phyloP scores from a whole-genome alignment of 1,140 invertebrate genomes.

The Centruroides vittatus region DNA sequence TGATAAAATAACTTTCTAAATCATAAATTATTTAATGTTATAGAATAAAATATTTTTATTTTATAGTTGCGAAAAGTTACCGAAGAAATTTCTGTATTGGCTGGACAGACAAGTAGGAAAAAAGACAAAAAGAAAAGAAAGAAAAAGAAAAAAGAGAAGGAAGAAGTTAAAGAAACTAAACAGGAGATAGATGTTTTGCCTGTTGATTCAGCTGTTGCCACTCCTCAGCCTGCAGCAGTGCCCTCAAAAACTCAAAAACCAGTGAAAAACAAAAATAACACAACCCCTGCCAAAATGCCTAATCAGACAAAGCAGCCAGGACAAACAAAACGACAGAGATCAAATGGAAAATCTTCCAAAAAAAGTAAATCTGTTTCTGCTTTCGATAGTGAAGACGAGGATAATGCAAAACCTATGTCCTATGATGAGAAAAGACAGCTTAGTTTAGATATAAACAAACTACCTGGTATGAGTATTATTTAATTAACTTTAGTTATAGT shows the following conservation, averaged over 20 bases:
- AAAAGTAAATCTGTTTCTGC: constrained; percentile 14
- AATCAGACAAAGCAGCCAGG: constrained; percentile 18
- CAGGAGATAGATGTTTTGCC: background rate
- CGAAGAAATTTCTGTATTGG: constrained; percentile 14
- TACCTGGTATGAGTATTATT: constrained; percentile 45
- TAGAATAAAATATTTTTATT: background rate
- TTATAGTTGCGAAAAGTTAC: constrained; percentile 19
- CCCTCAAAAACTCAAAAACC: constrained; percentile 22
- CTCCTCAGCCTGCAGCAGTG: constrained; percentile 19
- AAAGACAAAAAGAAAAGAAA: constrained; percentile 57
- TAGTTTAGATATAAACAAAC: constrained; percentile 95
- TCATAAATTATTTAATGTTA: too few relatives aligned
- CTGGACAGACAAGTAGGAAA: constrained; percentile 23
- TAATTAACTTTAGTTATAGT: too few relatives aligned
- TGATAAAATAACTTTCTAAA: too few relatives aligned
- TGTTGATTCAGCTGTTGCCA: background rate
- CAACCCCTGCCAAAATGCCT: constrained; percentile 16
- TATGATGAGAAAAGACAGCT: constrained; percentile 98
- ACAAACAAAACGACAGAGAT: constrained; percentile 12
- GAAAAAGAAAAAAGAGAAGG: constrained; percentile 28
- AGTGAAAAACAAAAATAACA: constrained; percentile 16
- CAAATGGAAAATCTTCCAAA: constrained; percentile 18
- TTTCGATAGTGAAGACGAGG: constrained; percentile 70
- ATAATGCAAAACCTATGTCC: constrained; percentile 95
- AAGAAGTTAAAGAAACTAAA: constrained; percentile 10